phyloP scores from a whole-genome alignment of 2,888 invertebrate genomes.

The Ochlodes sylvanus region DNA sequence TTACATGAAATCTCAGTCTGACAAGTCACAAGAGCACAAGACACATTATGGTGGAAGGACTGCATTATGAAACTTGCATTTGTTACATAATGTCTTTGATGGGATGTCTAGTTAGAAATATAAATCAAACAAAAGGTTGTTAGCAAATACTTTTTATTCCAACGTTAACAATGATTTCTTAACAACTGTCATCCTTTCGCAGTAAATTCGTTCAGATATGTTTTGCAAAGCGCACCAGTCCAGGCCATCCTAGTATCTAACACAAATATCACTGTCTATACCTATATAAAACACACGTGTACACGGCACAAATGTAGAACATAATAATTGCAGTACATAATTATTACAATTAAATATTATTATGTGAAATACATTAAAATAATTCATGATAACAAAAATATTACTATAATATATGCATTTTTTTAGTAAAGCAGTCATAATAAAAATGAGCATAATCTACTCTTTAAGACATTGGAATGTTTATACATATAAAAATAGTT shows the following conservation, averaged over 20 bases:
- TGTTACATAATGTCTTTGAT: neutral
- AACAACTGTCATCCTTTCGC: slow-evolving; percentile 15
- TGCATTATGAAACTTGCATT: too few relatives aligned
- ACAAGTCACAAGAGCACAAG: too few relatives aligned
- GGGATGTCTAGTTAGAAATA: too few relatives aligned
- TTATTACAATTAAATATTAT: too few relatives aligned
- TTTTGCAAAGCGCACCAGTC: neutral
- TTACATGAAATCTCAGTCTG: too few relatives aligned
- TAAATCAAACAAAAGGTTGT: neutral
- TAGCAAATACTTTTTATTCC: slow-evolving; percentile 37
- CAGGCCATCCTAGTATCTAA: neutral
- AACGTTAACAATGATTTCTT: slow-evolving; percentile 38
- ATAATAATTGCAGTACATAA: too few relatives aligned
- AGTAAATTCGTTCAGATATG: slow-evolving; percentile 15
- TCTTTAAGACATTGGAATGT: slow-evolving; percentile 2
- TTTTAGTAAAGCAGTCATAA: too few relatives aligned
- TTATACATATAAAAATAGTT: slow-evolving; percentile 10
- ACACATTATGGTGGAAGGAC: too few relatives aligned
- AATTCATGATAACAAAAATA: too few relatives aligned
- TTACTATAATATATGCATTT: too few relatives aligned
- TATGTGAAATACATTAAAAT: too few relatives aligned
- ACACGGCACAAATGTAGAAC: neutral
- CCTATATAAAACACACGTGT: neutral
- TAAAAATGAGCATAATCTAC: too few relatives aligned
- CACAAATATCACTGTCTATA: neutral